Evolutionary conservation across 2,888 invertebrate genomes (phyloP), one percentile per base, ranked within the genome.

Genomic region (Nomada fucata): DNA sequence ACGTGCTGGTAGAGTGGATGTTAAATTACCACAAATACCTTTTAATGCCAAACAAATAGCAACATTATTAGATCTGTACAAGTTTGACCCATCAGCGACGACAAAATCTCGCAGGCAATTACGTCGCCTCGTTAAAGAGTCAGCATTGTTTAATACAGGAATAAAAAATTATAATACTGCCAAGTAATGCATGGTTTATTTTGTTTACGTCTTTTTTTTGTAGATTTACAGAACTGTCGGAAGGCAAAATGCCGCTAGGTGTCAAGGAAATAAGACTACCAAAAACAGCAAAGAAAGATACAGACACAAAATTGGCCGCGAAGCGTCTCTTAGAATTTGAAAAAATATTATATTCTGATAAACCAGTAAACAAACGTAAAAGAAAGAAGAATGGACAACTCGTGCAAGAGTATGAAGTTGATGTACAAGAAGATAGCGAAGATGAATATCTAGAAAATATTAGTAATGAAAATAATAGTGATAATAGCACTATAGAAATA

Each of bases 1-100:
- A 0, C 95, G 98, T 64, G 98, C 98, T 2, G 98, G 98, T 0
- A 95, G 95, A 73, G 96, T 97, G 0, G 95, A 97, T 94, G 97
- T 97, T 4, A 94, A 95, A 64, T 95, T 98, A 85, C 95, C 96
- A 0, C 95, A 96, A 85, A 93, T 98, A 70, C 95, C 95, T 11
- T 96, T 97, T 52, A 95, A 96, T 86, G 95, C 96, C 0, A 90
- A 93, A 42, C 91, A 94, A 61, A 93, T 98, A 7, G 95, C 95
- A 0, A 91, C 94, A 2, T 93, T 95, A 86, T 91, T 97, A 60
- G 92, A 94, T 3, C 91, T 93, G 1, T 91, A 95, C 75, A 94
- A 95, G 92, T 94, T 94, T 90, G 92, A 94, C 74, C 88, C 94
- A 84, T 92, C 93, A 5, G 95, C 95, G 4, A 95, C 94, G 23